phyloP scores from a whole-genome alignment of 2,113 vertebrate species.

The Ascaphus truei region DNA sequence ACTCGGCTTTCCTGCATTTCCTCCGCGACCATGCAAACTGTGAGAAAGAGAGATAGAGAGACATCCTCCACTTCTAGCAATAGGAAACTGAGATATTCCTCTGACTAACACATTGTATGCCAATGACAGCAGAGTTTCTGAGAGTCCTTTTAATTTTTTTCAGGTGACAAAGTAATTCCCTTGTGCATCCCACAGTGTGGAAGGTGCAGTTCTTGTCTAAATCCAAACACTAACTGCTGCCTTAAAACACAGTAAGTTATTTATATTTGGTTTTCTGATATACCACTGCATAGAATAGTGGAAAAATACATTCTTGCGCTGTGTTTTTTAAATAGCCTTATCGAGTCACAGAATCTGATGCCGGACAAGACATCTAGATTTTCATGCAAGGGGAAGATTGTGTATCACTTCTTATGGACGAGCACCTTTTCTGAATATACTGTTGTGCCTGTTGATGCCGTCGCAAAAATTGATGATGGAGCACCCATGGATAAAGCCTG shows the following conservation, averaged over 20 bases:
- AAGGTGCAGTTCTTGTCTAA: conserved; percentile 53
- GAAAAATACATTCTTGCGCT: neutral
- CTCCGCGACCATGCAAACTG: too few relatives aligned
- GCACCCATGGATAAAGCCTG: conserved; percentile 75
- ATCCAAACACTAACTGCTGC: conserved; percentile 60
- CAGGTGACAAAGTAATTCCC: conserved; percentile 68
- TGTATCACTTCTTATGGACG: conserved; percentile 78
- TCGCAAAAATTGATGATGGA: conserved; percentile 64
- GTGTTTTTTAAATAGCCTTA: neutral
- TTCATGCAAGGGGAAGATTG: conserved; percentile 71
- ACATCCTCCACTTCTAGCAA: too few relatives aligned
- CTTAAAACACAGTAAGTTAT: conserved; percentile 57
- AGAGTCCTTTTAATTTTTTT: neutral
- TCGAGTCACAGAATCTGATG: conserved; percentile 41
- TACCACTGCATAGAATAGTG: too few relatives aligned
- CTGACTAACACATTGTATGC: neutral
- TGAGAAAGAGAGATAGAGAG: too few relatives aligned
- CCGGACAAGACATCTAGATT: conserved; percentile 50
- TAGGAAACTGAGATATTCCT: too few relatives aligned
- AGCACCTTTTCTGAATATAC: conserved; percentile 78
- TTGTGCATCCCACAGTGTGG: conserved; percentile 62
- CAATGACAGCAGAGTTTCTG: neutral
- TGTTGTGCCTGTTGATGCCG: conserved; percentile 69
- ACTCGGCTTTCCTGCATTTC: too few relatives aligned
- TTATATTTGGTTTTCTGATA: neutral